Conservation (phyloP, 2,888 invertebrate species). For the Standfussiana lucernea region DNA sequence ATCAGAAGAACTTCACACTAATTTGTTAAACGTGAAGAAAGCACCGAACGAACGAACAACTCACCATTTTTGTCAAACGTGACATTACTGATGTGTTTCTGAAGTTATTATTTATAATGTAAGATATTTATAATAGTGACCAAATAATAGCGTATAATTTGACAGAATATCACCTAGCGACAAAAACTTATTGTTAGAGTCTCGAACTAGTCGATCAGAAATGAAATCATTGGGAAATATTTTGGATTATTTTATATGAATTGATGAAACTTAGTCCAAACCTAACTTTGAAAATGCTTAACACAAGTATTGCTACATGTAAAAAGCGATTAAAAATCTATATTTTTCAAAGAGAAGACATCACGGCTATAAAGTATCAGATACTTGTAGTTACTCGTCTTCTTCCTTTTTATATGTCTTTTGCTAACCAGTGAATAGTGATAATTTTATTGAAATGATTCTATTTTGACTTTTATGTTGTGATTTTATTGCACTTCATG, state of each 20-base stretch:
- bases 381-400: neutral
- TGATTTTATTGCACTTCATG: neutral
- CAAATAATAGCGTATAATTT: neutral
- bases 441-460: neutral
- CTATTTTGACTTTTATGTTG: neutral
- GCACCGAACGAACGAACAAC: conserved; percentile 73
- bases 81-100: conserved; percentile 46
- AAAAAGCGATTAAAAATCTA: conserved; percentile 22
- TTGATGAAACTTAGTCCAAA: neutral
- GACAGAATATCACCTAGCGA: neutral
- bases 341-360: neutral
- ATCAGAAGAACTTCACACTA: conserved; percentile 89
- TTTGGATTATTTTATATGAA: too few relatives aligned
- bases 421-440: neutral
- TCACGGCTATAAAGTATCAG: neutral
- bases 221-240: neutral
- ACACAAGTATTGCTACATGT: conserved; percentile 10
- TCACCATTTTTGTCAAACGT: conserved; percentile 67
- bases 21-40: conserved; percentile 79
- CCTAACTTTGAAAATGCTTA: conserved; percentile 32
- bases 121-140: neutral
- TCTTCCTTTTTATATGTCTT: neutral
- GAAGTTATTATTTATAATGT: neutral
- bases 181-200: neutral
- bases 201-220: too few relatives aligned